phyloP scores from a whole-genome alignment of 2,113 vertebrate genomes.

The Centrocercus urophasianus region DNA sequence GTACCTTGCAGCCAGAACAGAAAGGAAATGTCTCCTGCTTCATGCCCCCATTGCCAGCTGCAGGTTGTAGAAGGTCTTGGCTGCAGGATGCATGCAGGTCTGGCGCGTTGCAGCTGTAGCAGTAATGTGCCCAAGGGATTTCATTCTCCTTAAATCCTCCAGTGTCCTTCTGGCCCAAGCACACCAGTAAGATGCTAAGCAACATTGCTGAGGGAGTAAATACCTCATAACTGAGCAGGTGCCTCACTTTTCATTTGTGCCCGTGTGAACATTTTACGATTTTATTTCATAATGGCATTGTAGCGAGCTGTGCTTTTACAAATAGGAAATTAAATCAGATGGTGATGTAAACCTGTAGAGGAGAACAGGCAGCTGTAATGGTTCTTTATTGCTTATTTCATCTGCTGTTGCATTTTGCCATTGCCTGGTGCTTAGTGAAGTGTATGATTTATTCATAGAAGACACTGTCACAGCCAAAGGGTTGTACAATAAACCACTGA shows the following conservation, averaged over 20 bases:
- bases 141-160: background rate
- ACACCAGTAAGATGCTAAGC: background rate
- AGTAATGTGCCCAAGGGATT: background rate
- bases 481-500: conserved; percentile 50
- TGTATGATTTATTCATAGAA: conserved; percentile 76
- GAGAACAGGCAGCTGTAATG: conserved; percentile 59
- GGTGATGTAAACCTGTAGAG: conserved; percentile 58
- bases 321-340: conserved; percentile 70
- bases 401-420: conserved; percentile 58
- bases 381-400: conserved; percentile 54
- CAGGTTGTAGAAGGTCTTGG: fast-evolving
- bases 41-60: fast-evolving
- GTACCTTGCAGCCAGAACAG: background rate
- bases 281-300: conserved; percentile 34
- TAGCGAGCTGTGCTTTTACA: conserved; percentile 24
- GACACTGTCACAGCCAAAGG: conserved; percentile 35
- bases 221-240: background rate
- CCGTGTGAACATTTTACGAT: conserved; percentile 8
- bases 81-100: fast-evolving
- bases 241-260: conserved; percentile 36
- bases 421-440: conserved; percentile 46
- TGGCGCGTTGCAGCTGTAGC: background rate
- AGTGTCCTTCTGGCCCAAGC: conserved; percentile 24
- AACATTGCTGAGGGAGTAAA: background rate
- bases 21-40: fast-evolving